These are phyloP conservation scores for Saxicola maurus DNA, from an alignment of 2,797 vertebrate species.

Conservation along the genomic window DNA sequence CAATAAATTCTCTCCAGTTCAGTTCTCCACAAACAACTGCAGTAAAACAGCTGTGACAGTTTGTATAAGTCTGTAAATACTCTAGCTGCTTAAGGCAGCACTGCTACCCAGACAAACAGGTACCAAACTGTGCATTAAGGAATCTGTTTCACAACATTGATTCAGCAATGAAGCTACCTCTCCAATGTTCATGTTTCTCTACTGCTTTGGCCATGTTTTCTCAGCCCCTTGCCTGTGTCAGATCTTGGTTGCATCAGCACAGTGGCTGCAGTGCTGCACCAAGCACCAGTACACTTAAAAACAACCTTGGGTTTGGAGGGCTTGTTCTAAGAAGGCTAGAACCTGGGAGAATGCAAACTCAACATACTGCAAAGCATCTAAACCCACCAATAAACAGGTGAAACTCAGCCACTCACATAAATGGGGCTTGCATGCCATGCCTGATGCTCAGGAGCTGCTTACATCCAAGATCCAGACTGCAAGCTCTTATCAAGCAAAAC, in stretches of 20 bases:
- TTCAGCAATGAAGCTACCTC: not conserved
- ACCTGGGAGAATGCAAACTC: not conserved
- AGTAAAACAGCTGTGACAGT: not conserved
- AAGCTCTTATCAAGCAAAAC: not conserved
- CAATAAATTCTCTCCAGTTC: not conserved
- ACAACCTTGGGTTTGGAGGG: not conserved
- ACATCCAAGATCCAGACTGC: not conserved
- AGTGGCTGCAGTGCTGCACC: not conserved
- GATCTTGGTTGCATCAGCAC: not conserved
- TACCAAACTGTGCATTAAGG: not conserved
- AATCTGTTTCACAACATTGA: not conserved
- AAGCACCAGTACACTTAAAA: not conserved
- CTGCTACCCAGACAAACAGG: not conserved
- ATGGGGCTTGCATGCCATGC: not conserved
- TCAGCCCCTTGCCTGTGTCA: not conserved
- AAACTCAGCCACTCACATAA: not conserved
- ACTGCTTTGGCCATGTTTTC: not conserved
- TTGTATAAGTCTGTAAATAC: not conserved
- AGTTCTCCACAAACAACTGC: not conserved
- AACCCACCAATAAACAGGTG: not conserved
- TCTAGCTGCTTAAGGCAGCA: not conserved
- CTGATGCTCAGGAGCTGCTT: not conserved
- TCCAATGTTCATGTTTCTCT: rapidly evolving
- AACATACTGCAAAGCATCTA: not conserved
- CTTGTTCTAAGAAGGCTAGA: not conserved